Evolutionary conservation across 2,113 vertebrate species (phyloP).

Genomic region (Oreochromis spilurus): DNA sequence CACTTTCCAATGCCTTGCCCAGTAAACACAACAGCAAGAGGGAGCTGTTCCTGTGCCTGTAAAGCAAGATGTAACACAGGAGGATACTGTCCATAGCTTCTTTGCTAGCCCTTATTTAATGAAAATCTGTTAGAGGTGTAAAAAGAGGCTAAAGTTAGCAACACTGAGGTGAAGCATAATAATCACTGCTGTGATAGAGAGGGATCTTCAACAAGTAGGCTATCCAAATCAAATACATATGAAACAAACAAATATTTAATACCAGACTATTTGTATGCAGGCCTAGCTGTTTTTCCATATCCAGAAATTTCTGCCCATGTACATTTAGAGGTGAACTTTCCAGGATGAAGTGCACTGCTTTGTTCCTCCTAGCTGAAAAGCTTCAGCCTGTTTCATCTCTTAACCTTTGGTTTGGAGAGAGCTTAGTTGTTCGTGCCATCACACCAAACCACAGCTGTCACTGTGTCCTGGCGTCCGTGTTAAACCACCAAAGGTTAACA

Average conservation of each 20-base stretch:
- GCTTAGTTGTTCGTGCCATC: neutral
- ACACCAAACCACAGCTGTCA: neutral
- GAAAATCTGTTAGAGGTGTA: neutral
- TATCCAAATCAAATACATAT: neutral
- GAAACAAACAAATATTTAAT: neutral
- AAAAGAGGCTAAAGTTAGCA: neutral
- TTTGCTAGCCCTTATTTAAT: neutral
- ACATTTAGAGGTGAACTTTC: neutral
- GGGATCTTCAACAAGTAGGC: neutral
- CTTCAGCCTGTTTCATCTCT: neutral
- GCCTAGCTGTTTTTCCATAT: accelerated
- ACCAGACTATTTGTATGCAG: neutral
- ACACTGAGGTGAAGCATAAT: accelerated
- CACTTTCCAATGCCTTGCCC: neutral
- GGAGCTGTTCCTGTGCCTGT: neutral
- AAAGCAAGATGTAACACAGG: neutral
- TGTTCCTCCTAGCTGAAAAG: neutral
- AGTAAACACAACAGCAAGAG: neutral
- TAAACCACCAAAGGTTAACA: neutral
- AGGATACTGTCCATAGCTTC: neutral
- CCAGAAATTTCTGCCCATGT: accelerated
- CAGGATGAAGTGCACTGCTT: neutral
- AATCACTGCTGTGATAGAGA: neutral
- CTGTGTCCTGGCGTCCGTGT: neutral
- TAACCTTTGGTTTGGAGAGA: neutral